These are phyloP conservation scores for Apotomis capreana DNA, from an alignment of 2,888 invertebrate species.

Conservation along the genomic window DNA sequence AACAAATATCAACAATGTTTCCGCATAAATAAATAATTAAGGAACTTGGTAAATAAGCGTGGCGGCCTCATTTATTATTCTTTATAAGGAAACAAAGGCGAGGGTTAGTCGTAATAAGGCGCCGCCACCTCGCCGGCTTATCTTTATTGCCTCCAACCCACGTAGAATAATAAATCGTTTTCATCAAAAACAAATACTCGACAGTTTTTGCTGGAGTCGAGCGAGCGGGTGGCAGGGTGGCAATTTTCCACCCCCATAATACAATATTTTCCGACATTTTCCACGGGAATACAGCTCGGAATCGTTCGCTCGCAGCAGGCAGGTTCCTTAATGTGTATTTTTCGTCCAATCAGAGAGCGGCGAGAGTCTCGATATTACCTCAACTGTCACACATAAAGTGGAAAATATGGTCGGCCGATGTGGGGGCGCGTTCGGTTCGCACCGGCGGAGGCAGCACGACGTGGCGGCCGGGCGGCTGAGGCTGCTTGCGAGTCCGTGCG, in stretches of 20 bases:
- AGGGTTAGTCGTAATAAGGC: slow-evolving; percentile 84
- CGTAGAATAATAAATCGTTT: slow-evolving; percentile 84
- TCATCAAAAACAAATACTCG: slow-evolving; percentile 85
- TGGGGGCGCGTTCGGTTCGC: slow-evolving; percentile 62
- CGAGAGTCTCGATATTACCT: slow-evolving; percentile 84
- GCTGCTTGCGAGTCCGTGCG: slow-evolving; percentile 47
- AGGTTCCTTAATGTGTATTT: slow-evolving; percentile 84
- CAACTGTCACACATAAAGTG: slow-evolving; percentile 85
- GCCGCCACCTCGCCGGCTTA: slow-evolving; percentile 84
- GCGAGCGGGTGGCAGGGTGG: slow-evolving; percentile 81
- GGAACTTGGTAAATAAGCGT: slow-evolving; percentile 82
- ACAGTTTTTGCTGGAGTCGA: slow-evolving; percentile 84
- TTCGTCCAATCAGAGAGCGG: slow-evolving; percentile 84
- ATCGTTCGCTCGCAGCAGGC: slow-evolving; percentile 81
- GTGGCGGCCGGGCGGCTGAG: slow-evolving; percentile 54
- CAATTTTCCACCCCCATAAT: slow-evolving; percentile 84
- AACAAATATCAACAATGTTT: slow-evolving; percentile 79
- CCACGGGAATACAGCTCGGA: slow-evolving; percentile 84
- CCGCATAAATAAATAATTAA: slow-evolving; percentile 82
- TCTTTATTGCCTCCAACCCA: slow-evolving; percentile 84
- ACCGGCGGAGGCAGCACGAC: slow-evolving; percentile 49
- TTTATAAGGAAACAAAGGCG: slow-evolving; percentile 84
- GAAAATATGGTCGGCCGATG: slow-evolving; percentile 84
- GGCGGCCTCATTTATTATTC: slow-evolving; percentile 83
- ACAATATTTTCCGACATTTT: slow-evolving; percentile 84